Evolutionary conservation across 1,140 invertebrate species (phyloP).

Genomic region (Drosophila triauraria): DNA sequence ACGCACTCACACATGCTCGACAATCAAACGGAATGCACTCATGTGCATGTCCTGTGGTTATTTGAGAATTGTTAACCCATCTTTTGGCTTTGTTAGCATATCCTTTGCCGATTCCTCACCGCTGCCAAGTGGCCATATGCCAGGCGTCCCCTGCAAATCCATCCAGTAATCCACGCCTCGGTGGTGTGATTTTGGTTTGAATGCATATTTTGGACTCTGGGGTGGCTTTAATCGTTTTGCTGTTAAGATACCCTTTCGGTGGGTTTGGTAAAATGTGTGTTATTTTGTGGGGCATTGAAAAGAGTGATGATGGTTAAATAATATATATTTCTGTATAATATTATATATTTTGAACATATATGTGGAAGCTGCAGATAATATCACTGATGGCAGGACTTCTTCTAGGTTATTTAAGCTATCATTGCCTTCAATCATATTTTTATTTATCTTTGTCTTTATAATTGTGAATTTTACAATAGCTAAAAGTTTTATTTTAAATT

Average conservation of each 20-base stretch:
- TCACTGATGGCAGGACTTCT: too few species aligned
- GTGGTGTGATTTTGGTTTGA: conserved; percentile 45
- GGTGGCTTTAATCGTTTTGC: conserved; percentile 40
- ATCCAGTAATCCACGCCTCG: conserved; percentile 28
- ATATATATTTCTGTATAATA: not conserved
- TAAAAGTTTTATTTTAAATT: too few species aligned
- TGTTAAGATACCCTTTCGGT: conserved; percentile 24
- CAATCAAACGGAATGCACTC: conserved; percentile 69
- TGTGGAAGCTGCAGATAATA: too few species aligned
- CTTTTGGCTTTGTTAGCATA: conserved; percentile 62
- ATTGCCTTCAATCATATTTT: too few species aligned
- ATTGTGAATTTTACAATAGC: too few species aligned
- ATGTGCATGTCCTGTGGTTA: conserved; percentile 81
- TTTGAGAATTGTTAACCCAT: conserved; percentile 64
- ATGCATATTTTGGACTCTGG: conserved; percentile 6
- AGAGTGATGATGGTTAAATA: not conserved
- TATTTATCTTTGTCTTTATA: too few species aligned
- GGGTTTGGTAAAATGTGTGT: not conserved
- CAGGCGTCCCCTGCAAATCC: conserved; percentile 48
- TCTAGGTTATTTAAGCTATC: too few species aligned
- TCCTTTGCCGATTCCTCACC: conserved; percentile 48
- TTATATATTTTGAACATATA: not conserved
- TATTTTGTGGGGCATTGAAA: not conserved
- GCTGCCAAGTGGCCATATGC: conserved; percentile 71
- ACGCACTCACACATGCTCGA: conserved; percentile 49